phyloP scores from a whole-genome alignment of 2,888 invertebrate species.

The Trichogramma dendrolimi region DNA sequence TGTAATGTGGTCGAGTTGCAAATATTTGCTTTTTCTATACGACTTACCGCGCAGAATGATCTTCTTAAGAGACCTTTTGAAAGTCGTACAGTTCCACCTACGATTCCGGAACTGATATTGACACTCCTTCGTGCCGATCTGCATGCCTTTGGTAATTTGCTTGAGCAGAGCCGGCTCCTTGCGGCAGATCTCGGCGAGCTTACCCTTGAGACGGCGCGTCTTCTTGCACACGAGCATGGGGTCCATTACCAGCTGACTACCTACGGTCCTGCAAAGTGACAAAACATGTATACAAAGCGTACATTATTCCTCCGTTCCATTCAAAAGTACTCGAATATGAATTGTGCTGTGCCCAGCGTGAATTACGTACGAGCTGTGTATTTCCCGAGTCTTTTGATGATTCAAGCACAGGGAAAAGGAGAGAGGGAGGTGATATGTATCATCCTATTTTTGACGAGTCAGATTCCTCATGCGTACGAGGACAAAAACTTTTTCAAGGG shows the following conservation, averaged over 20 bases:
- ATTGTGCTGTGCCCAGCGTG: background rate
- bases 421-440: too few species aligned
- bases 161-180: slow-evolving; percentile 77
- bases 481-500: too few species aligned
- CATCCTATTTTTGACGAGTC: too few species aligned
- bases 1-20: too few species aligned
- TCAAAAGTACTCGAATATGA: too few species aligned
- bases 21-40: background rate
- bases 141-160: slow-evolving; percentile 80
- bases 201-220: slow-evolving; percentile 71
- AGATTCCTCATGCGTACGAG: too few species aligned
- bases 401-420: too few species aligned
- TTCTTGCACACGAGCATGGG: slow-evolving; percentile 85
- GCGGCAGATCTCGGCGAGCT: slow-evolving; percentile 77
- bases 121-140: slow-evolving; percentile 79
- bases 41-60: slow-evolving; percentile 78
- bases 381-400: too few species aligned
- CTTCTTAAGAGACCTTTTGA: slow-evolving; percentile 75
- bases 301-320: too few species aligned
- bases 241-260: slow-evolving; percentile 84
- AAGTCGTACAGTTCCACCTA: slow-evolving; percentile 85
- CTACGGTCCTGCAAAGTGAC: slow-evolving; percentile 63
- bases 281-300: too few species aligned
- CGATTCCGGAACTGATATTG: slow-evolving; percentile 81
- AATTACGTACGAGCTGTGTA: background rate